Evolutionary conservation across 2,797 vertebrate species (phyloP), one percentile per base, ranked within the genome.

Genomic region (Sparidentex hasta): DNA sequence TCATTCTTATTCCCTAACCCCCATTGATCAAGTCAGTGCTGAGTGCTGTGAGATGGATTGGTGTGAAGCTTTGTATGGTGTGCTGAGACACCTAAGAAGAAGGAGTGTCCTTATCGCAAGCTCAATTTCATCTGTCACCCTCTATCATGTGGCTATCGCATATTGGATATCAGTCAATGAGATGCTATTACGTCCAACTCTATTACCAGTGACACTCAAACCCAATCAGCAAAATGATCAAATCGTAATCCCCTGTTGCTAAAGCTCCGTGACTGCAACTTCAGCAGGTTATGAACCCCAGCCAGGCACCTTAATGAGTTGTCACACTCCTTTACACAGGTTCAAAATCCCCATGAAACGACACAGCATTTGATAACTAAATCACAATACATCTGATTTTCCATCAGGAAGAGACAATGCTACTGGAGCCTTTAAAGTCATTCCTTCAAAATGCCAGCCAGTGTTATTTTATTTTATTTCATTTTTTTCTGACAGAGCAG

Each of bases 111-210:
- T 83, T 55, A 65, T 80, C 59, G 25, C 63, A 9, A 68, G 77
- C 76, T 88, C 67, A 56, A 57, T 79, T 77, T 65, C 77, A 79
- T 79, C 72, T 80, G 76, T 84, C 75, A 54, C 57, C 63, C 61
- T 87, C 38, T 57, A 77, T 84, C 73, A 71, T 82, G 51, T 76
- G 76, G 56, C 56, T 72, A 67, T 86, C 38, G 67, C 73, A 85
- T 86, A 85, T 74, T 88, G 58, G 73, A 80, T 87, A 74, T 83
- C 63, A 75, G 69, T 87, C 82, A 77, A 55, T 89, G 51, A 84
- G 62, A 88, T 67, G 67, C 56, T 84, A 77, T 92, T 90, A 91
- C 71, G 74, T 87, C 79, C 71, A 68, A 80, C 71, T 87, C 78
- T 44, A 89, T 91, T 90, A 89, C 38, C 46, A 78, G 12, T 87